Conservation (phyloP, 2,888 invertebrate genomes). For the Onthophagus sagittarius region DNA sequence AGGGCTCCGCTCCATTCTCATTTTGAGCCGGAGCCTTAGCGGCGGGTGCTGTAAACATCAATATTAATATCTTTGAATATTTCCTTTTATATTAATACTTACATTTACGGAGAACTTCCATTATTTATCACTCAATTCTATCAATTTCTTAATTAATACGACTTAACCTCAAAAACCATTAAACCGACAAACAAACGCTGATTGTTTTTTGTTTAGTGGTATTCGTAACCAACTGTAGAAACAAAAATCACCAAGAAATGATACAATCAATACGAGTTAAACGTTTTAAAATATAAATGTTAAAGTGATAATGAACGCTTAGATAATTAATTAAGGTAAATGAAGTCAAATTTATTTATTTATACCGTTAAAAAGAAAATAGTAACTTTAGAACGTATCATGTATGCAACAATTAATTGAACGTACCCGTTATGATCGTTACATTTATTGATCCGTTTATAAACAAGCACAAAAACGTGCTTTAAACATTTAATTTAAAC, state of each 20-base stretch:
- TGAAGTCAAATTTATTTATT: background rate
- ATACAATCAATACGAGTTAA: background rate
- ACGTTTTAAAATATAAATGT: background rate
- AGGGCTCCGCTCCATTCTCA: constrained; percentile 62
- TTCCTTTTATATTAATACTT: background rate
- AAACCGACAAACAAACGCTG: background rate
- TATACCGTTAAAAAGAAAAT: background rate
- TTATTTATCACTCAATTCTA: background rate
- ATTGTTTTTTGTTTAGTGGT: background rate
- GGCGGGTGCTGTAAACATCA: constrained; percentile 23
- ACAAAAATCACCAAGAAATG: background rate
- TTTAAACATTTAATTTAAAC: background rate
- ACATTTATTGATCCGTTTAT: background rate
- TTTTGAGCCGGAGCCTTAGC: constrained; percentile 27
- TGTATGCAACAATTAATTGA: background rate
- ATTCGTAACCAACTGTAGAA: background rate
- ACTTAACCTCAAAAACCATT: background rate
- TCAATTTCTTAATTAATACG: background rate
- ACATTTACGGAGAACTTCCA: background rate
- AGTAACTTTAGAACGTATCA: background rate
- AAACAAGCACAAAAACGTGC: background rate
- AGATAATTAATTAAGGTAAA: background rate
- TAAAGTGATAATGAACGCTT: background rate
- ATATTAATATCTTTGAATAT: background rate
- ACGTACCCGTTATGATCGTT: background rate